Conservation (phyloP, 1,140 invertebrate genomes). For the Papilio dardanus region DNA sequence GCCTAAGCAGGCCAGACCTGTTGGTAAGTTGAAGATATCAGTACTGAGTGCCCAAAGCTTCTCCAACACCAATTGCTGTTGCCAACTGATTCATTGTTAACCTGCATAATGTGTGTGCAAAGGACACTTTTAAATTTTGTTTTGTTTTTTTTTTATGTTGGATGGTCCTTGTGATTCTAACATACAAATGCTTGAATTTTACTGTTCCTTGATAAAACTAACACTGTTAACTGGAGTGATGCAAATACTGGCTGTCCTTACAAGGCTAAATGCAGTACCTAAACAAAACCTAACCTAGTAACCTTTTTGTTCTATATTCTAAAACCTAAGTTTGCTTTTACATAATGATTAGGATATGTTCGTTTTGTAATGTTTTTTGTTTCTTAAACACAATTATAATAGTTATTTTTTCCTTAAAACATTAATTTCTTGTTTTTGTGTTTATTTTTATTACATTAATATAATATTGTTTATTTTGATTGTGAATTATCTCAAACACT, state of each 20-base stretch:
- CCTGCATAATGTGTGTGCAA: slow-evolving; percentile 78
- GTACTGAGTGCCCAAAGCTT: slow-evolving; percentile 72
- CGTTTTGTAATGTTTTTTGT: background rate
- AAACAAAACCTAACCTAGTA: slow-evolving; percentile 29
- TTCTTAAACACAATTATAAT: background rate
- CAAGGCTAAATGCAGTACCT: slow-evolving; percentile 6
- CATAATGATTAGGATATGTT: slow-evolving; percentile 21
- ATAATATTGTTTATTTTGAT: background rate
- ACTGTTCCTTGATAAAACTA: slow-evolving; percentile 15
- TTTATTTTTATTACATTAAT: background rate
- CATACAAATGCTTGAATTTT: slow-evolving; percentile 48
- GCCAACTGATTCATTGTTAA: slow-evolving; percentile 74
- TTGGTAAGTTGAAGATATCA: slow-evolving; percentile 84
- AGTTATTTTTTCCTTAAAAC: background rate
- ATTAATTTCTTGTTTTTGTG: background rate
- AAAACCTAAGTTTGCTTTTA: slow-evolving; percentile 7
- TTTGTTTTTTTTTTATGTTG: slow-evolving; percentile 71
- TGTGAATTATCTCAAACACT: background rate
- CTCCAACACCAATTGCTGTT: slow-evolving; percentile 73
- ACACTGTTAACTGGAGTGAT: slow-evolving; percentile 15
- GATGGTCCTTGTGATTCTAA: slow-evolving; percentile 82
- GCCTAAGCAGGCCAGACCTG: slow-evolving; percentile 87
- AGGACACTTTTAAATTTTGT: slow-evolving; percentile 64
- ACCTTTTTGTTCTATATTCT: slow-evolving; percentile 19
- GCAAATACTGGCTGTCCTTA: background rate